phyloP scores from a whole-genome alignment of 2,113 vertebrate genomes.

The Crypturellus undulatus region DNA sequence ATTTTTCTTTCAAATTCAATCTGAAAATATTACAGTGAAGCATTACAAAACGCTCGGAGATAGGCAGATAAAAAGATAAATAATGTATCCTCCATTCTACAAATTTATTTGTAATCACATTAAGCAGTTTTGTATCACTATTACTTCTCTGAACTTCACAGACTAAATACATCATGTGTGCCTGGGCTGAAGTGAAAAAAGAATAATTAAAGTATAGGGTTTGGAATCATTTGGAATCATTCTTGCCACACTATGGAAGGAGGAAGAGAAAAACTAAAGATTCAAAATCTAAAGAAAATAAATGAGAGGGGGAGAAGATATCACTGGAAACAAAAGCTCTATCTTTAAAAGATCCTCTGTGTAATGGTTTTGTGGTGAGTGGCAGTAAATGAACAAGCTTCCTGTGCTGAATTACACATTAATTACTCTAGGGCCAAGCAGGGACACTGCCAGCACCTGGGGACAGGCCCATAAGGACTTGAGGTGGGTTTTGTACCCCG shows the following conservation, averaged over 20 bases:
- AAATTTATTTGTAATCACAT: not conserved
- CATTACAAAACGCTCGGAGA: not conserved
- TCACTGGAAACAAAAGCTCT: not conserved
- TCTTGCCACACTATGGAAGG: not conserved
- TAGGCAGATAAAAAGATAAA: not conserved
- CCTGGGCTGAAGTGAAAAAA: not conserved
- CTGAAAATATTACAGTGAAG: not conserved
- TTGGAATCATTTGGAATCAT: slow-evolving; percentile 6
- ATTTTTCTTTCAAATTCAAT: not conserved
- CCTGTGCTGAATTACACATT: not conserved
- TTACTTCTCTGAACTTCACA: not conserved
- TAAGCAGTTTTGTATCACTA: not conserved
- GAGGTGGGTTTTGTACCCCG: not conserved
- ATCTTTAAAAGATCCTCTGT: not conserved
- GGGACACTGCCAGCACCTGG: not conserved
- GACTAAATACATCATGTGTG: not conserved
- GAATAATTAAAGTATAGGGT: not conserved
- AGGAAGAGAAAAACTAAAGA: not conserved
- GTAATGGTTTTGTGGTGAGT: not conserved
- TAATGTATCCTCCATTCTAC: not conserved
- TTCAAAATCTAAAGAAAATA: not conserved
- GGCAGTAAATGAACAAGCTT: not conserved
- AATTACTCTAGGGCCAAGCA: not conserved
- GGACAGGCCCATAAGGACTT: not conserved
- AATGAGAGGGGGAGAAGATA: not conserved